Base-by-base conservation (phyloP, 1,140 invertebrate species). In the Conopomorpha cramerella region DNA sequence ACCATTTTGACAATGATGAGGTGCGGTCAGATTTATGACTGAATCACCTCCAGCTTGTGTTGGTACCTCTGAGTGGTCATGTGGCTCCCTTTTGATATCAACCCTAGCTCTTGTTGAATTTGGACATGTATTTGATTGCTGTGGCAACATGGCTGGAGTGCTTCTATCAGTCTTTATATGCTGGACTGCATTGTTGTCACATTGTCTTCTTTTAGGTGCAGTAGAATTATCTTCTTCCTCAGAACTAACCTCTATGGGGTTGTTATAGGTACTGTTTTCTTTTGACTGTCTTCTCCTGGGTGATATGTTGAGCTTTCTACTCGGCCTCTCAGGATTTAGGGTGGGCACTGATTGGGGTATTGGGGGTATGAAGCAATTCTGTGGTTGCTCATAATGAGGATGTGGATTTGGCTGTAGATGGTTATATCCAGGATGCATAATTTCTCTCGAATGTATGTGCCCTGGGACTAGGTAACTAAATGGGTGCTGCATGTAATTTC, bases 191-290 rank as follows among this genome's bases (percentile, higher is more conserved):
- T 37, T 46, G 45, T 40, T 58, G 6, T 51, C 52, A 54, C 52
- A 49, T 15, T 50, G 55, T 37, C 54, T 58, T 43, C 67, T 71
- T 45, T 55, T 64, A 25, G 59, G 60, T 8, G 51, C 45, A 10
- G 55, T 39, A 13, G 33, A 37, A 49, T 64, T 60, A 18, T 79
- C 73, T 49, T 78, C 77, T 32, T 78, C 77, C 40, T 76, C 73
- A 26, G 73, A 77, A 42, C 72, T 77, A 1, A 78, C 62, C 61
- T 77, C 77, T 43, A 79, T 76, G 23, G 62, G 52, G 44, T 60
- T 55, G 27, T 49, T 18, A 43, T 53, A 48, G 23, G 33, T 26
- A 43, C 63, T 54, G 54, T 45, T 65, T 27, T 68, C 65, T 41
- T 61, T 70, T 14, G 65, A 66, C 8, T 59, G 60, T 46, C 64